A percentile compares a stretch with the other conserved stretches of the same genome.
Conservation (phyloP, 2,888 invertebrate genomes). For the Tupiocoris notatus region DNA sequence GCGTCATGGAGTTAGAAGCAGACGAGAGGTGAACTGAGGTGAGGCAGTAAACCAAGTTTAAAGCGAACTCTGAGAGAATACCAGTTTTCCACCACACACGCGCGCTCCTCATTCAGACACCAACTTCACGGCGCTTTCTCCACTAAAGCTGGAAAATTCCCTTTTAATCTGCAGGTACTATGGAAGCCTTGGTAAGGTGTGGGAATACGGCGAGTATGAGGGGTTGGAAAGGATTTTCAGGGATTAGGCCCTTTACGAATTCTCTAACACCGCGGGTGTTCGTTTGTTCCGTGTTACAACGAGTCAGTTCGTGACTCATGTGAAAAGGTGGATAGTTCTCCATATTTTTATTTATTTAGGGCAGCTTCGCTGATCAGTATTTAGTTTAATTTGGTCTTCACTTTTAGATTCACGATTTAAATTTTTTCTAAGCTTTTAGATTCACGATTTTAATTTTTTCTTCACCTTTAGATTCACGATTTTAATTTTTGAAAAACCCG, state of each 20-base stretch:
- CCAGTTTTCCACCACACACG: background rate
- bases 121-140: background rate
- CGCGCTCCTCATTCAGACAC: background rate
- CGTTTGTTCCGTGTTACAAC: background rate
- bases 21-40: background rate
- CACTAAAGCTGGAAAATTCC: background rate
- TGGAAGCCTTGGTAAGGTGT: background rate
- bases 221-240: background rate
- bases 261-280: background rate
- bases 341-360: too few species aligned
- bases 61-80: background rate
- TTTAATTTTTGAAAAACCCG: too few species aligned
- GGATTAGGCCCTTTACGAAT: background rate
- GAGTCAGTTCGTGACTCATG: background rate
- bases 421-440: too few species aligned
- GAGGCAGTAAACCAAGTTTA: background rate
- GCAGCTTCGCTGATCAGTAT: too few species aligned
- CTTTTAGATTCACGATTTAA: too few species aligned
- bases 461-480: too few species aligned
- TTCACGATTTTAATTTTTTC: too few species aligned
- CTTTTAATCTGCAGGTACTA: background rate
- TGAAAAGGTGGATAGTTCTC: too few species aligned
- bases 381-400: too few species aligned
- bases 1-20: background rate
- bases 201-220: background rate